A percentile compares a stretch with the other conserved stretches of the same genome.
These are phyloP conservation scores for Epistrophella euchroma DNA, from an alignment of 2,888 invertebrate genomes.

Conservation along the genomic window DNA sequence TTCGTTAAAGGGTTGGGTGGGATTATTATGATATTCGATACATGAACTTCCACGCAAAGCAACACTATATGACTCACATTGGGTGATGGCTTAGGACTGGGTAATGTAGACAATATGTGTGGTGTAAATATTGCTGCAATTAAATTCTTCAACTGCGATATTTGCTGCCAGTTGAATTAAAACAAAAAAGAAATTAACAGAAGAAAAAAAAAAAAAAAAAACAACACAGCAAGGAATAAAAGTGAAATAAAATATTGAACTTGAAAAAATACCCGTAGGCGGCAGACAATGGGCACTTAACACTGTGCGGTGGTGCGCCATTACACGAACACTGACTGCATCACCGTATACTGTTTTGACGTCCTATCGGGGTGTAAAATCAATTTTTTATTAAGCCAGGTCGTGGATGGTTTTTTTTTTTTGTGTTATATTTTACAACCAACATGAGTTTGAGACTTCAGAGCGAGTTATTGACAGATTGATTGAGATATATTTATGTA, in stretches of 20 bases:
- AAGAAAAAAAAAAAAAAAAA: conserved; percentile 19
- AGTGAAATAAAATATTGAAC: conserved; percentile 72
- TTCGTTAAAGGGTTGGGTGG: conserved; percentile 26
- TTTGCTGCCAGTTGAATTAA: conserved; percentile 56
- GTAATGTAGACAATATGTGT: conserved; percentile 37
- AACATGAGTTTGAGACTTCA: conserved; percentile 34
- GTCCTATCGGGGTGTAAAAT: conserved; percentile 50
- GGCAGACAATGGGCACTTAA: conserved; percentile 73
- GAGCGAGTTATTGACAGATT: conserved; percentile 47
- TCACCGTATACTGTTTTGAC: too few species aligned
- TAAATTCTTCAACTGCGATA: conserved; percentile 70
- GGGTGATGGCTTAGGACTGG: conserved; percentile 16
- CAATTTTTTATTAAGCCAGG: conserved; percentile 53
- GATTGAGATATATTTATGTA: conserved; percentile 24
- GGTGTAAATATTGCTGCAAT: conserved; percentile 74
- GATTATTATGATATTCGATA: conserved; percentile 71
- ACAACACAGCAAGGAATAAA: conserved; percentile 31
- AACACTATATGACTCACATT: conserved; percentile 52
- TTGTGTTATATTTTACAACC: conserved; percentile 11
- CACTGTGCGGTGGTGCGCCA: conserved; percentile 54
- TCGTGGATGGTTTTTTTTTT: conserved; percentile 10
- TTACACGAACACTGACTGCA: conserved; percentile 53
- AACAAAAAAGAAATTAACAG: conserved; percentile 15
- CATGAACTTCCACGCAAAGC: conserved; percentile 53
- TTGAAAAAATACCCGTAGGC: conserved; percentile 70